Conservation (phyloP, 92 coral and sea anemone genomes). For the Parazoanthus darwini region DNA sequence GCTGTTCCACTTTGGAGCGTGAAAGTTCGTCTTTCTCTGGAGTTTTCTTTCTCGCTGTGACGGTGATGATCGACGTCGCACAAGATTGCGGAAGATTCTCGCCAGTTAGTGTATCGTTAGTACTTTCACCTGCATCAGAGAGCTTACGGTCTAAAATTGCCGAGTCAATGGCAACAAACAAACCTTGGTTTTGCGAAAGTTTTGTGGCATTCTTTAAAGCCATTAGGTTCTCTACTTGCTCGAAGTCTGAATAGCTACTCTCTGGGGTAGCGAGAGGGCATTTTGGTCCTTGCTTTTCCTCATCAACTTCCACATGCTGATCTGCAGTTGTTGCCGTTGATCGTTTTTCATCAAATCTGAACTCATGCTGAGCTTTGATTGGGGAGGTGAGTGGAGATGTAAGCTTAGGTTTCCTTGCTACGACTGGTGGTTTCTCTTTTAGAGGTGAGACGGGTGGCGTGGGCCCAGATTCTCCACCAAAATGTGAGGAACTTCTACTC, state of each 20-base stretch:
- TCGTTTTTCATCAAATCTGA: neutral
- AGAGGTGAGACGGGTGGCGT: constrained; percentile 23
- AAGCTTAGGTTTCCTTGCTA: neutral
- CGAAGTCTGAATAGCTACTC: constrained; percentile 37
- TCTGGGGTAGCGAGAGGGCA: constrained; percentile 45
- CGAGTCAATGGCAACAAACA: constrained; percentile 34
- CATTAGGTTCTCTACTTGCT: constrained; percentile 19
- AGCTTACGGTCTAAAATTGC: constrained; percentile 33
- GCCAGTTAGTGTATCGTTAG: neutral
- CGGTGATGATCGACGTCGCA: neutral
- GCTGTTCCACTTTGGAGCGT: neutral
- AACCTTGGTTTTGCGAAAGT: neutral
- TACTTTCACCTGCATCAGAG: constrained; percentile 21
- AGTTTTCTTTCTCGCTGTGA: neutral
- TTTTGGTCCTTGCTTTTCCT: neutral
- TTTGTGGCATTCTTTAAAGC: neutral
- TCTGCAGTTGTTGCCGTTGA: neutral
- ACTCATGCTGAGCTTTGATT: constrained; percentile 2
- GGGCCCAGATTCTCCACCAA: constrained; percentile 20
- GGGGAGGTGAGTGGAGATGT: constrained; percentile 32
- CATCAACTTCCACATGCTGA: neutral
- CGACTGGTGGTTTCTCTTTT: constrained; percentile 13
- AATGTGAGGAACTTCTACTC: neutral
- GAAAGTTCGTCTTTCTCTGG: constrained; percentile 9
- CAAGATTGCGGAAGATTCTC: neutral